These are phyloP conservation scores for Camponotus fellah DNA, from an alignment of 2,888 invertebrate species.

Conservation along the genomic window DNA sequence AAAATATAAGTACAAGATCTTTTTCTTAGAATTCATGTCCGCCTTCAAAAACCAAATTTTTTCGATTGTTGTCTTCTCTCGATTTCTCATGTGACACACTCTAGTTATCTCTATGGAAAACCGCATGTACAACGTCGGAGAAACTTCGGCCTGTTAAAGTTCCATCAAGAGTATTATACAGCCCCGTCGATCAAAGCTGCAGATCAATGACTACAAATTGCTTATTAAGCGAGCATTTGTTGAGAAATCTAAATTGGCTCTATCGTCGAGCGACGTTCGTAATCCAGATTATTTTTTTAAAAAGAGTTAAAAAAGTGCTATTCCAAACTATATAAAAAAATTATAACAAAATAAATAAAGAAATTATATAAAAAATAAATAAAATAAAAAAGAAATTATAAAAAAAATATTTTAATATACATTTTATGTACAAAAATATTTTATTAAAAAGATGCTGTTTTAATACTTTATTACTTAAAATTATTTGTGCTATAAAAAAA, in stretches of 20 bases:
- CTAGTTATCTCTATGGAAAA: conserved; percentile 44
- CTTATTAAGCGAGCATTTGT: conserved; percentile 22
- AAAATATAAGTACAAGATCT: conserved; percentile 11
- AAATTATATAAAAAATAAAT: no score
- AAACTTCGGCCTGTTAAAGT: conserved; percentile 46
- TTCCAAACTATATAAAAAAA: no score
- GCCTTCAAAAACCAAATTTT: conserved; percentile 71
- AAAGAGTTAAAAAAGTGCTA: no score
- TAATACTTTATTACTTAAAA: no score
- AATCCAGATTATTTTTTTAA: neutral
- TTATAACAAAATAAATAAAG: no score
- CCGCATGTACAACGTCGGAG: conserved; percentile 9
- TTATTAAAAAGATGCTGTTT: no score
- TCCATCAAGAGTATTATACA: conserved; percentile 35
- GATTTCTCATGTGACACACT: conserved; percentile 10
- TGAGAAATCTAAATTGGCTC: conserved; percentile 30
- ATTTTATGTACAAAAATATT: no score
- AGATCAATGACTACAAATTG: conserved; percentile 40
- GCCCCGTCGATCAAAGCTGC: conserved; percentile 37
- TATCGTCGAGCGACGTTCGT: neutral
- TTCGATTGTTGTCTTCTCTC: conserved; percentile 66
- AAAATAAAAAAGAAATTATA: no score
- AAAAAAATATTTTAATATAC: no score
- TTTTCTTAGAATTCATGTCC: conserved; percentile 18
- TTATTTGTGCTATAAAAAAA: no score